These are phyloP conservation scores for Eupithecia insigniata DNA, from an alignment of 2,888 invertebrate genomes.

Conservation along the genomic window DNA sequence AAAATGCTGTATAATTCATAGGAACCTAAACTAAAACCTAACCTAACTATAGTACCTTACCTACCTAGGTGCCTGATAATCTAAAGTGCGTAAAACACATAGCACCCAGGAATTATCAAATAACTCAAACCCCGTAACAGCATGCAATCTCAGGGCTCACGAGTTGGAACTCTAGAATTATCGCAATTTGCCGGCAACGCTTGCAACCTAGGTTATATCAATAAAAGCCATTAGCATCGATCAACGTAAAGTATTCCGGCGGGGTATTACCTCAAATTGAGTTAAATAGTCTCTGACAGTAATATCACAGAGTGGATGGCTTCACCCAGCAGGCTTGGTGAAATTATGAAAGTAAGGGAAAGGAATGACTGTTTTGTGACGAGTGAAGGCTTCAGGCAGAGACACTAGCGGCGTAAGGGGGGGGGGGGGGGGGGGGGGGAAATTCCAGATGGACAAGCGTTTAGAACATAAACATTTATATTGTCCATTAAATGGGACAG, in stretches of 20 bases:
- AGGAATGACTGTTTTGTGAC: background rate
- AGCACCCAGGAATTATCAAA: conserved; percentile 63
- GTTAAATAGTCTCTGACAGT: conserved; percentile 6
- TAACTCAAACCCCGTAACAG: conserved; percentile 70
- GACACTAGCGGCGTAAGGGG: too few species aligned
- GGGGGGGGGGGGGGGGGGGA: too few species aligned
- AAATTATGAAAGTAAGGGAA: background rate
- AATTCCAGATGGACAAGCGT: too few species aligned
- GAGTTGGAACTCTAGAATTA: conserved; percentile 67
- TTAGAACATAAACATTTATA: too few species aligned
- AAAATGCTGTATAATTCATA: too few species aligned
- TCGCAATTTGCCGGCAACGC: conserved; percentile 63
- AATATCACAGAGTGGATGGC: background rate
- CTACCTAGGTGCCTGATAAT: conserved; percentile 23
- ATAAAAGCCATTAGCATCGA: conserved; percentile 81
- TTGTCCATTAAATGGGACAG: too few species aligned
- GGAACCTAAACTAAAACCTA: too few species aligned
- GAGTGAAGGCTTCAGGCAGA: background rate
- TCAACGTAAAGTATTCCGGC: conserved; percentile 74
- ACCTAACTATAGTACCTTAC: background rate
- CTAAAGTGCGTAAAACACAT: conserved; percentile 38
- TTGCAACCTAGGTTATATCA: conserved; percentile 73
- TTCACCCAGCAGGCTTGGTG: background rate
- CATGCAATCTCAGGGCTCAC: conserved; percentile 71
- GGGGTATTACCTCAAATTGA: conserved; percentile 32